Evolutionary conservation across 2,888 invertebrate genomes (phyloP).

Genomic region (Polymixis flavicincta): DNA sequence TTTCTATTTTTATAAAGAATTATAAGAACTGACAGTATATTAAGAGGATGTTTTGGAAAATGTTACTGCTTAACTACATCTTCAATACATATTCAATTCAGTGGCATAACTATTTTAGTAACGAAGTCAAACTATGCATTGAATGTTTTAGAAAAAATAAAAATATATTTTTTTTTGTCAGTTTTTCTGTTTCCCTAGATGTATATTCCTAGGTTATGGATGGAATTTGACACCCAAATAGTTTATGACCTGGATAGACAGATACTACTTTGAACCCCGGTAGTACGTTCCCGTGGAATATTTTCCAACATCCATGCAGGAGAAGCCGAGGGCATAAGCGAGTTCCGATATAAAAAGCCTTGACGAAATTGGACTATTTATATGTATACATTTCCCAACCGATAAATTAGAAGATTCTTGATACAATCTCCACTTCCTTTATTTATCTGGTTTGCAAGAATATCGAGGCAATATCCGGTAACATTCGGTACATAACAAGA

Average conservation of each 20-base stretch:
- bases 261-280: no score
- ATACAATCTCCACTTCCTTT: conserved; percentile 40
- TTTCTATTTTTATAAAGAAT: background rate
- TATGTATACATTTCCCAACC: conserved; percentile 4
- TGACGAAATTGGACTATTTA: no score
- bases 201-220: no score
- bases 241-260: no score
- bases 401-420: conserved; percentile 41
- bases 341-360: background rate
- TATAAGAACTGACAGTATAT: background rate
- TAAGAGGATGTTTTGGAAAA: background rate
- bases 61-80: background rate
- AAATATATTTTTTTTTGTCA: no score
- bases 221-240: no score
- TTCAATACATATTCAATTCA: background rate
- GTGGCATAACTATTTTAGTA: no score
- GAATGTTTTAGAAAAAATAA: no score
- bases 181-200: no score
- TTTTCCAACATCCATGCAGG: no score
- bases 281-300: no score
- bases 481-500: conserved; percentile 53
- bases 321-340: background rate
- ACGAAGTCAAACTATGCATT: no score
- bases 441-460: conserved; percentile 36
- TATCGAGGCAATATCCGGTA: conserved; percentile 29